phyloP scores from a whole-genome alignment of 2,797 vertebrate species.

The Rousettus madagascariensis region DNA sequence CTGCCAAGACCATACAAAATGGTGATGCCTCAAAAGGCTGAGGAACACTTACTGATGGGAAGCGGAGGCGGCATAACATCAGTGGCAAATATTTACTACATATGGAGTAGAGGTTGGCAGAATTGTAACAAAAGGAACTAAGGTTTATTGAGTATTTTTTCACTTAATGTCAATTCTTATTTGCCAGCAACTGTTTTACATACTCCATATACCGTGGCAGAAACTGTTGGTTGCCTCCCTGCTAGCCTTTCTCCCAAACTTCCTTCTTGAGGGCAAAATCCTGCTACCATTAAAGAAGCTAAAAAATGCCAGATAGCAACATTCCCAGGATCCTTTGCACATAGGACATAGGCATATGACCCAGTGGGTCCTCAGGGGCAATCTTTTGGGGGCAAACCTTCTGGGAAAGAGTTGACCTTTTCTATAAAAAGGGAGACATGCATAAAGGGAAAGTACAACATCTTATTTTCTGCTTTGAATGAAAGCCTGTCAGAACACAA shows the following conservation, averaged over 20 bases:
- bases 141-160: not conserved
- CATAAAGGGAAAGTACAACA: not conserved
- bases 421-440: not conserved
- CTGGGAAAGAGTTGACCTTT: not conserved
- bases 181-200: not conserved
- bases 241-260: not conserved
- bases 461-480: slow-evolving; percentile 10
- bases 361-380: not conserved
- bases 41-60: not conserved
- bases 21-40: not conserved
- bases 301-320: not conserved
- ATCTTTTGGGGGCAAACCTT: not conserved
- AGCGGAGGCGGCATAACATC: not conserved
- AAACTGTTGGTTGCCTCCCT: not conserved
- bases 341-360: not conserved
- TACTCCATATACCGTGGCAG: not conserved
- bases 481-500: not conserved
- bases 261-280: not conserved
- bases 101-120: not conserved
- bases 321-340: not conserved
- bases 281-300: not conserved
- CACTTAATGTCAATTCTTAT: not conserved
- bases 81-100: not conserved
- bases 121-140: not conserved
- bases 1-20: not conserved